phyloP scores from a whole-genome alignment of 2,888 invertebrate genomes.

The Spisula solida region DNA sequence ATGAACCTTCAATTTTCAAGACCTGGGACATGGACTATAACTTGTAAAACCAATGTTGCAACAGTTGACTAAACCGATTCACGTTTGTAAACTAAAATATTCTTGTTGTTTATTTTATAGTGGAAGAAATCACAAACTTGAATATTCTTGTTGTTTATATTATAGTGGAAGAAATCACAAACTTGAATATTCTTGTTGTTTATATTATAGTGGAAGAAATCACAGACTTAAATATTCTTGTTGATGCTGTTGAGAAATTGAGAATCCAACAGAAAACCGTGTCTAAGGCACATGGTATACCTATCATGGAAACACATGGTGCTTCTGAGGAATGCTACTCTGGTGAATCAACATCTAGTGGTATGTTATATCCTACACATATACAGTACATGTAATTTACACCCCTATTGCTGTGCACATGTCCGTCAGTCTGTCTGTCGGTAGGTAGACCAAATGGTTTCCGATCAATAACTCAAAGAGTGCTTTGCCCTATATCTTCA shows the following conservation, averaged over 20 bases:
- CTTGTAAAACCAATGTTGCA: too few relatives aligned
- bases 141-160: not conserved
- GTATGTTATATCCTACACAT: not conserved
- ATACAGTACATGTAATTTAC: too few relatives aligned
- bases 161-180: constrained; percentile 54
- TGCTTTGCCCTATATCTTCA: too few relatives aligned
- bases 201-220: constrained; percentile 51
- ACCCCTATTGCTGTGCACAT: too few relatives aligned
- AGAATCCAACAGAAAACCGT: constrained; percentile 53
- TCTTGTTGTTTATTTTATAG: constrained; percentile 31
- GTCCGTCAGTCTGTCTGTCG: too few relatives aligned
- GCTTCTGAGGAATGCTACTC: constrained; percentile 8
- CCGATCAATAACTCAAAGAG: too few relatives aligned
- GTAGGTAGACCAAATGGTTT: too few relatives aligned
- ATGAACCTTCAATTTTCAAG: too few relatives aligned
- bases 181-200: not conserved
- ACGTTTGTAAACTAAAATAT: too few relatives aligned
- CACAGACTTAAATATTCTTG: constrained; percentile 60
- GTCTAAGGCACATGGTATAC: constrained; percentile 35
- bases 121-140: constrained; percentile 50
- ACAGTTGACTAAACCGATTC: too few relatives aligned
- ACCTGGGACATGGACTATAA: too few relatives aligned
- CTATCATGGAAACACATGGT: constrained; percentile 36
- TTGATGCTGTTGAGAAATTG: constrained; percentile 63
- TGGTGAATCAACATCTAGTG: not conserved